Evolutionary conservation across 2,113 vertebrate genomes (phyloP).

Genomic region (Erythrolamprus reginae): DNA sequence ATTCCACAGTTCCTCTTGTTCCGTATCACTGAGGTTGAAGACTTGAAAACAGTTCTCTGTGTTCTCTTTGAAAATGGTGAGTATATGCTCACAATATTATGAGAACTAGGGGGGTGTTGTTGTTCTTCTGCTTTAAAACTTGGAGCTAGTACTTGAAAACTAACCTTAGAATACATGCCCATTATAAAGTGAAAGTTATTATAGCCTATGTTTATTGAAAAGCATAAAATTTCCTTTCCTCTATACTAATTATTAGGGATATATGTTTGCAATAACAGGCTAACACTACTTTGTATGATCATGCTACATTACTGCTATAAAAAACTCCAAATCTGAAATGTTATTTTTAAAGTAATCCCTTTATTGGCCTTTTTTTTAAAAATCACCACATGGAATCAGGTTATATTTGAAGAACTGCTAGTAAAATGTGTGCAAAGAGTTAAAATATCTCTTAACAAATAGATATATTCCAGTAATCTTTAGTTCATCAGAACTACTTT

Average conservation of each 20-base stretch:
- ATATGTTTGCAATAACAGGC: neutral
- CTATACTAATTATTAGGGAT: neutral
- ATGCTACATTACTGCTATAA: neutral
- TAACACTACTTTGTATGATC: neutral
- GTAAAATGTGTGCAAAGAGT: neutral
- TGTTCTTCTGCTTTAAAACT: neutral
- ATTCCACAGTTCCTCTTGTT: neutral
- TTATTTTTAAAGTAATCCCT: neutral
- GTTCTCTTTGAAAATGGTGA: neutral
- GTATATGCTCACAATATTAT: neutral
- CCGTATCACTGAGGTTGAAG: neutral
- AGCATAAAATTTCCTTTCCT: neutral
- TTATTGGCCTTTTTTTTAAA: neutral
- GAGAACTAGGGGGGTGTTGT: neutral
- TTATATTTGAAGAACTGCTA: neutral
- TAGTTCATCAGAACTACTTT: neutral
- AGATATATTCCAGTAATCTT: neutral
- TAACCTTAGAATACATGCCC: neutral
- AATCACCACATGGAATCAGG: neutral
- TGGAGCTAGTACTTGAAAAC: neutral
- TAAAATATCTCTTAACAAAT: neutral
- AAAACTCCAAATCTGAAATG: neutral
- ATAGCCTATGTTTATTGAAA: neutral
- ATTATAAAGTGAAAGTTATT: neutral
- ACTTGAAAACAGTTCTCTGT: neutral